Evolutionary conservation across 2,797 vertebrate species (phyloP).

Genomic region (Enteromius viviparus): DNA sequence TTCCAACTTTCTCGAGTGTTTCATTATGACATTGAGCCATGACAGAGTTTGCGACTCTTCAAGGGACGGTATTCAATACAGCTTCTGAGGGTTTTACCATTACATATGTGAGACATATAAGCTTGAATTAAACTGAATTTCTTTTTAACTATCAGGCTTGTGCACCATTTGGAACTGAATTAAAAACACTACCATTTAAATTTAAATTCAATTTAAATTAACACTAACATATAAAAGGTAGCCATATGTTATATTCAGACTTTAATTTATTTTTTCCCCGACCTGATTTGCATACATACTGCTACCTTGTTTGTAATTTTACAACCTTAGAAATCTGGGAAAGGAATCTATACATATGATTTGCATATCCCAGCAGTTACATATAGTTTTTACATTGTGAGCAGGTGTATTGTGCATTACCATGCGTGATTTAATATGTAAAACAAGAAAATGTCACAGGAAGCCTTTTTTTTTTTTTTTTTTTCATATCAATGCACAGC

Average conservation of each 20-base stretch:
- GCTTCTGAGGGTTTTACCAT: not conserved
- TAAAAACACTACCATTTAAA: not conserved
- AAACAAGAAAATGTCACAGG: not conserved
- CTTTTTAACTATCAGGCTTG: not conserved
- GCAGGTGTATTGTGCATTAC: conserved; percentile 10
- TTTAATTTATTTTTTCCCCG: too few relatives aligned
- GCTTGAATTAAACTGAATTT: not conserved
- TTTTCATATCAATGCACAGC: conserved; percentile 17
- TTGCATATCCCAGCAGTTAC: conserved; percentile 13
- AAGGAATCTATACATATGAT: not conserved
- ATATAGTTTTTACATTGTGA: not conserved
- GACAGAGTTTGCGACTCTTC: conserved; percentile 23
- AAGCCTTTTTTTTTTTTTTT: not conserved
- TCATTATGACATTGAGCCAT: conserved; percentile 16
- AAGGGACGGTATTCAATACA: conserved; percentile 7
- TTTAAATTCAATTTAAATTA: not conserved
- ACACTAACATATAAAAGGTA: not conserved
- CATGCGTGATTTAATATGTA: not conserved
- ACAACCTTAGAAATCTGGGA: too few relatives aligned
- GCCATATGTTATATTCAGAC: not conserved
- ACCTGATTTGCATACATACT: not conserved
- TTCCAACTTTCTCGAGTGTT: conserved; percentile 26
- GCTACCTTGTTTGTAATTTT: not conserved
- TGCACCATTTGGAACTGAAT: not conserved
- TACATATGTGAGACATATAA: not conserved